Base-by-base conservation (phyloP, 2,797 vertebrate species). In the Oreonectes daqikongensis region DNA sequence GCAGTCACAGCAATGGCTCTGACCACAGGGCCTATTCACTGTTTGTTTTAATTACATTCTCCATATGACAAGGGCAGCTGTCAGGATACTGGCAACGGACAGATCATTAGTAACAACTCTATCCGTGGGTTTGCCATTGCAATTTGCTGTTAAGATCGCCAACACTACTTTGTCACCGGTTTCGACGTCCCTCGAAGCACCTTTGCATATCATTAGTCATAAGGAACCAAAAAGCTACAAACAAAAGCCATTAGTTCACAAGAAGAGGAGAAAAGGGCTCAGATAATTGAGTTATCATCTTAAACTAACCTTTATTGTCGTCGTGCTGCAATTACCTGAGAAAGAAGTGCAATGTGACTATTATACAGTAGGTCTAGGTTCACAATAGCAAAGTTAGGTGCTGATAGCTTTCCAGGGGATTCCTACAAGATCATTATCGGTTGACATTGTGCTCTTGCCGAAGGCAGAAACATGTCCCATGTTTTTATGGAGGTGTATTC, bases 271-370 rank as follows among this genome's bases (percentile, higher is more conserved):
- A 17, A 38, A 60, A 76, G 12, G 60, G 72, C 69, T 81, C 32
- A 14, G 2, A 84, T 79, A 77, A 77, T 77, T 64, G 74, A 80
- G 67, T 64, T 74, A 78, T 75, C 66, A 78, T 79, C 82, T 64
- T 42, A 63, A 69, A 46, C 66, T 79, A 74, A 81, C 75, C 80
- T 84, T 71, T 84, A 55, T 64, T 22, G 60, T 77, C 77, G 69
- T 77, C 77, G 66, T 24, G 20, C 35, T 59, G 79, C 82, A 80
- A 78, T 80, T 75, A 78, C 69, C 61, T 4, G 20, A 32, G 24
- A 65, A 65, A 69, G 35, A 64, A 74, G 64, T 74, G 46, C 35
- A 50, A 44, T 75, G 30, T 22, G 59, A 77, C 9, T 1, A 42
- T 14, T 1, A 42, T 14, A 42, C 40, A 42, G 40, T 14, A 10